Conservation (phyloP, 2,113 vertebrate genomes). For the Neodontobutis hainanensis region DNA sequence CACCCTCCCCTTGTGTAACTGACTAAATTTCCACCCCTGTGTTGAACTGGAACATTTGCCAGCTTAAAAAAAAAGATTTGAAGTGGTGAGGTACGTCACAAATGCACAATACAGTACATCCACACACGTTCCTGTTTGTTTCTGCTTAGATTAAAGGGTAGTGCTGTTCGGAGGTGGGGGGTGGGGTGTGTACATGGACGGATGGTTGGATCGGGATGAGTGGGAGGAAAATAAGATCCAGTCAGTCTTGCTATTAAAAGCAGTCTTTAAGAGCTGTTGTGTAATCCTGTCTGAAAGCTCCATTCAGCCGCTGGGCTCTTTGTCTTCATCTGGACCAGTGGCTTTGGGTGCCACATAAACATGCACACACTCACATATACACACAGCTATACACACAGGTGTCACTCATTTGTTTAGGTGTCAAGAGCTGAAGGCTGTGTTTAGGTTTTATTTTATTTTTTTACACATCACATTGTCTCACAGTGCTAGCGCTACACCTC, state of each 20-base stretch:
- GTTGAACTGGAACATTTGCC: conserved; percentile 58
- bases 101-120: not conserved
- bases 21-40: not conserved
- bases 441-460: conserved; percentile 22
- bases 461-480: conserved; percentile 25
- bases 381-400: conserved; percentile 2
- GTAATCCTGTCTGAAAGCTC: conserved; percentile 71
- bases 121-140: conserved; percentile 29
- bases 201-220: conserved; percentile 37
- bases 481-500: conserved; percentile 26
- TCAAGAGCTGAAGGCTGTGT: conserved; percentile 9
- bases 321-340: conserved; percentile 55
- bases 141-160: conserved; percentile 14
- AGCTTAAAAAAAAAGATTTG: conserved; percentile 45
- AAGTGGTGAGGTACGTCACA: conserved; percentile 13
- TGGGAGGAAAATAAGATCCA: conserved; percentile 62
- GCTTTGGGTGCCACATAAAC: conserved; percentile 46
- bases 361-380: conserved; percentile 13
- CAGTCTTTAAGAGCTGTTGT: conserved; percentile 69
- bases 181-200: conserved; percentile 13
- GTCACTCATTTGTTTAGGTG: conserved; percentile 11
- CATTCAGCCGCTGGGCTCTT: conserved; percentile 54
- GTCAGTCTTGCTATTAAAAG: conserved; percentile 66
- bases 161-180: not conserved
- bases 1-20: no score